Evolutionary conservation across 2,888 invertebrate species (phyloP).

Genomic region (Eilema griseolum): DNA sequence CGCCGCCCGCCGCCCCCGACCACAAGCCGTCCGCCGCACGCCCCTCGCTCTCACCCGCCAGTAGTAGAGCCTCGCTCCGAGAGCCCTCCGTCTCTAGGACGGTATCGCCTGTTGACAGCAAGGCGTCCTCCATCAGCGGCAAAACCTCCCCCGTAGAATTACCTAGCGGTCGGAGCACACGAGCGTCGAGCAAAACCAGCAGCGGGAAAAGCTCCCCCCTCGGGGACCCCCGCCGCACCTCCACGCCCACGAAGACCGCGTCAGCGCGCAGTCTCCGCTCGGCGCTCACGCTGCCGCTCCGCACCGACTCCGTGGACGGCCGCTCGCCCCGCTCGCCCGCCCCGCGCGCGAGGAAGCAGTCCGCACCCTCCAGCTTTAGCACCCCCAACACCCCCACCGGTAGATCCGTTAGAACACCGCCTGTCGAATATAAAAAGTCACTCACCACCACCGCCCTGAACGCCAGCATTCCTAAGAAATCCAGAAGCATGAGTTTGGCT

Average conservation of each 20-base stretch:
- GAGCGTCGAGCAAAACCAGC: conserved; percentile 57
- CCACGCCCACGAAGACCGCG: conserved; percentile 65
- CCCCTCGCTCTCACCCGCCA: conserved; percentile 57
- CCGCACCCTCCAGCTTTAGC: conserved; percentile 75
- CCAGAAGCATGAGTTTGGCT: conserved; percentile 79
- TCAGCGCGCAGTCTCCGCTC: conserved; percentile 52
- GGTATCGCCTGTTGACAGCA: conserved; percentile 68
- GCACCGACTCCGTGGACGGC: conserved; percentile 55
- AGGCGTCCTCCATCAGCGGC: conserved; percentile 69
- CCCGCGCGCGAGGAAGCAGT: conserved; percentile 73
- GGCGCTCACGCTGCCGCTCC: conserved; percentile 71
- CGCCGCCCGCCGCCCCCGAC: conserved; percentile 54
- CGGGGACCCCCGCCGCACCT: conserved; percentile 58
- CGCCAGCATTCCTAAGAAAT: conserved; percentile 73
- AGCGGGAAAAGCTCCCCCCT: conserved; percentile 64
- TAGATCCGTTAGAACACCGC: conserved; percentile 68
- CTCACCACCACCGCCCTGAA: conserved; percentile 61
- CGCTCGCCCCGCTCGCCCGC: conserved; percentile 50
- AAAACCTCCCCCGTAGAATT: conserved; percentile 63
- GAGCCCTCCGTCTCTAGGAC: conserved; percentile 61
- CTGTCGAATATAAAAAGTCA: conserved; percentile 68
- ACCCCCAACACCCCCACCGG: conserved; percentile 71
- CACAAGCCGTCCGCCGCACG: too few species aligned
- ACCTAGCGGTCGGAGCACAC: conserved; percentile 53
- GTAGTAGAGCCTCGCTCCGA: conserved; percentile 61